Percentiles rank a stretch among this genome's conserved stretches.
These are phyloP conservation scores for Noctua fimbriata DNA, from an alignment of 2,888 invertebrate species.

Conservation along the genomic window DNA sequence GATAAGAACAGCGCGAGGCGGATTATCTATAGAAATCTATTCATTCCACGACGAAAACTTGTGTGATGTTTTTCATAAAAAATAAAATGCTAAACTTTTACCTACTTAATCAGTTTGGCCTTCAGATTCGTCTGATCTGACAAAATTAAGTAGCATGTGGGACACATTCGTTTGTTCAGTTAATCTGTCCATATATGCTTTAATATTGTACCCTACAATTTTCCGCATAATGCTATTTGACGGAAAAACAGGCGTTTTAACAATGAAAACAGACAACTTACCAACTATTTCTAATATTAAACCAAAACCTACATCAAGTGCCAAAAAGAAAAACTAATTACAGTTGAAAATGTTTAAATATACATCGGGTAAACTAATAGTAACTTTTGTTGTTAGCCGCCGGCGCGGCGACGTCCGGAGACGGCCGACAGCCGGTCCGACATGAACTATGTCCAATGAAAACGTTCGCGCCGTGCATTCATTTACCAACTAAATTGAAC, in stretches of 20 bases:
- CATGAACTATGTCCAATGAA: constrained; percentile 79
- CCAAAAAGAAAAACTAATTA: constrained; percentile 33
- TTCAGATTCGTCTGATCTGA: background rate
- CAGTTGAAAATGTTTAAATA: constrained; percentile 21
- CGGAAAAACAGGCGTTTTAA: background rate
- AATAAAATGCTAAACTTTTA: background rate
- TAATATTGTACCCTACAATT: background rate
- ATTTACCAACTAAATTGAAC: constrained; percentile 31
- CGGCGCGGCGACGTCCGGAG: constrained; percentile 68
- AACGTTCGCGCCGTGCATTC: constrained; percentile 59
- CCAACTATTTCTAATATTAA: background rate
- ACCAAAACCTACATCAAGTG: background rate
- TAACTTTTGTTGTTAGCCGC: constrained; percentile 22
- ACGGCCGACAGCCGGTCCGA: constrained; percentile 75
- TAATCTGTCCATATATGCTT: background rate
- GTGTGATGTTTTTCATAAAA: background rate
- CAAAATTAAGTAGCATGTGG: background rate
- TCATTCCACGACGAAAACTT: background rate
- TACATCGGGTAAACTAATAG: constrained; percentile 35
- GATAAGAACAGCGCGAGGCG: background rate
- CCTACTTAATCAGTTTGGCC: background rate
- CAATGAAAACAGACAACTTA: background rate
- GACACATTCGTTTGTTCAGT: background rate
- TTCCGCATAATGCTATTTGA: background rate
- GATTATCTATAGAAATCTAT: background rate